Conservation (phyloP, 2,113 vertebrate genomes). For the Talpa occidentalis region DNA sequence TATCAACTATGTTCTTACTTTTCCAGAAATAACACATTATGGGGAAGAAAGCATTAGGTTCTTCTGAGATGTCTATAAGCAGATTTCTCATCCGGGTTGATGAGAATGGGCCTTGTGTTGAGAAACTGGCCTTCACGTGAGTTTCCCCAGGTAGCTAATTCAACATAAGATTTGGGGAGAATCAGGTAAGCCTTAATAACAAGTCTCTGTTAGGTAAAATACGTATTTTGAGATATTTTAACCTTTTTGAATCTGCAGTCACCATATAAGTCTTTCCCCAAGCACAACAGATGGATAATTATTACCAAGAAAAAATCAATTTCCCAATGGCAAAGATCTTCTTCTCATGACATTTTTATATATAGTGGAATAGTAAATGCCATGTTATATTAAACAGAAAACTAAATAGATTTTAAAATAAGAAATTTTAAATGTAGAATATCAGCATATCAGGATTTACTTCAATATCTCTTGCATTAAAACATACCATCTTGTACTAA, state of each 20-base stretch:
- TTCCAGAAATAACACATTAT: not conserved
- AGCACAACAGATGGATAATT: not conserved
- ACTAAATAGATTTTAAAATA: conserved; percentile 10
- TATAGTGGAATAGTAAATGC: not conserved
- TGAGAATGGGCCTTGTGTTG: not conserved
- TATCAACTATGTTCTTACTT: not conserved
- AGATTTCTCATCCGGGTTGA: not conserved
- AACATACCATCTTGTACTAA: not conserved
- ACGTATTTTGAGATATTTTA: not conserved
- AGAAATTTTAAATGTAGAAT: conserved; percentile 24
- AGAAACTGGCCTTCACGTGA: not conserved
- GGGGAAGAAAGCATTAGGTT: not conserved
- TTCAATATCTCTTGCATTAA: not conserved
- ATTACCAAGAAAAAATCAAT: not conserved
- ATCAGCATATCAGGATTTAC: not conserved
- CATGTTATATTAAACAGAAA: not conserved
- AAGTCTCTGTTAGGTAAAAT: not conserved
- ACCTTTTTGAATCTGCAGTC: not conserved
- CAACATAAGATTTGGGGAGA: not conserved
- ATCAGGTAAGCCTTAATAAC: not conserved
- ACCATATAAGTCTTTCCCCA: not conserved
- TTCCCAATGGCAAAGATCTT: not conserved
- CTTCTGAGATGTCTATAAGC: not conserved
- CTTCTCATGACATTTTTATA: conserved; percentile 29
- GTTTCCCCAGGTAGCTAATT: not conserved